These are phyloP conservation scores for Drosophila orosa DNA, from an alignment of 1,140 invertebrate genomes.

Conservation along the genomic window DNA sequence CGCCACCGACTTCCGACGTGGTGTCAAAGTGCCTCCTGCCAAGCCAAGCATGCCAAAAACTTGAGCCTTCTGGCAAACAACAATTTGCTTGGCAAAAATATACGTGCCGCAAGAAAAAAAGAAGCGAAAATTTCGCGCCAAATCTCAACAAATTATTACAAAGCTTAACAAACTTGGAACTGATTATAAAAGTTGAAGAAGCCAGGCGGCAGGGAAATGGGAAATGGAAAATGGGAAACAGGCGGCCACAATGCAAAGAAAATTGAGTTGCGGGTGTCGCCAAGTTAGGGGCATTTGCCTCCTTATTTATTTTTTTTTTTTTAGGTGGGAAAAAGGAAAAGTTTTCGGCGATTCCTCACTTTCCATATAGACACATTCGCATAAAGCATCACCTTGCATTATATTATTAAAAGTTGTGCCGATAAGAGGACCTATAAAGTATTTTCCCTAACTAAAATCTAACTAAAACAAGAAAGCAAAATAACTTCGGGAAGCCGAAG, in stretches of 20 bases:
- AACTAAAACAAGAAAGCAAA: background rate
- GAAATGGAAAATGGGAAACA: slow-evolving; percentile 24
- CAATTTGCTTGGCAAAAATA: slow-evolving; percentile 33
- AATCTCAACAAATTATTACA: slow-evolving; percentile 80
- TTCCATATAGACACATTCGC: slow-evolving; percentile 38
- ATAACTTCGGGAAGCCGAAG: background rate
- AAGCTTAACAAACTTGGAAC: slow-evolving; percentile 77
- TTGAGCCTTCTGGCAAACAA: slow-evolving; percentile 21
- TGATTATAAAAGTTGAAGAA: slow-evolving; percentile 74
- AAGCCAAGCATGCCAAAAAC: slow-evolving; percentile 12
- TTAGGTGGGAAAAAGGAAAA: slow-evolving; percentile 7
- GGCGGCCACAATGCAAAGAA: slow-evolving; percentile 39
- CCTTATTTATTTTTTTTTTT: slow-evolving; percentile 34
- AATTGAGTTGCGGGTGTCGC: slow-evolving; percentile 45
- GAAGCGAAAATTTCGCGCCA: slow-evolving; percentile 64
- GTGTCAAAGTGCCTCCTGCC: slow-evolving; percentile 38
- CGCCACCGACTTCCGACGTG: slow-evolving; percentile 22
- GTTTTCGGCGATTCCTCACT: slow-evolving; percentile 22
- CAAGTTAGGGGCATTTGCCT: slow-evolving; percentile 9
- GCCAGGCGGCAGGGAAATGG: slow-evolving; percentile 11
- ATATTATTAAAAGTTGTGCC: slow-evolving; percentile 66
- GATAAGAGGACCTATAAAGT: slow-evolving; percentile 36
- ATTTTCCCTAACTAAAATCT: slow-evolving; percentile 21
- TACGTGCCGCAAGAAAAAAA: slow-evolving; percentile 11
- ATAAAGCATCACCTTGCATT: slow-evolving; percentile 54